Evolutionary conservation across 2,888 invertebrate genomes (phyloP), one percentile per base, ranked within the genome.

Genomic region (Oligia strigilis): DNA sequence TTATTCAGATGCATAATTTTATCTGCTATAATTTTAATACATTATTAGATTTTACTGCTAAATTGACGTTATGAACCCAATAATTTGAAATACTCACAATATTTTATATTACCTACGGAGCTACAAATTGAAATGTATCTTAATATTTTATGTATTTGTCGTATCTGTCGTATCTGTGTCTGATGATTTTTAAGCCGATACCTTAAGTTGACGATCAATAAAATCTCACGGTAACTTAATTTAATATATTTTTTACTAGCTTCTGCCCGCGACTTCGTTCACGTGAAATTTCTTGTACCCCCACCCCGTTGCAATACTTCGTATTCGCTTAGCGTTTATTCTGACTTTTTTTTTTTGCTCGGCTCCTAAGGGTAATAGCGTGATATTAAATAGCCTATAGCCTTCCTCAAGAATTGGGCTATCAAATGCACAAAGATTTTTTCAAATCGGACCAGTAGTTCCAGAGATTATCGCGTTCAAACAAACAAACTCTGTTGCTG

Each of bases 1-100:
- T 87, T 81, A 87, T 83, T 80, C 85, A 69, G 75, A 75, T 70
- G 52, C 29, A 49, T 80, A 76, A 69, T 40, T 80, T 75, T 65
- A 78, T 58, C 14, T 43, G 75, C 62, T 19, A 72, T 81, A 67
- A 77, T 86, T 82, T 86, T 55, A 23, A 49, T 76, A 74, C 23
- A 72, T 43, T 79, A 82, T 40, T 75, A 29, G 67, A 69, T 46
- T 70, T 65, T 40, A 29, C 62, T 64, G 36, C 23, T 52, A n/a
- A 72, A 66, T 36, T 4, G 58, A 74, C 52, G 67, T 81, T 65
- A 29, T 67, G 36, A 46, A 52, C 55, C 55, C 29, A 66, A 77
- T 71, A n/a, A 55, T 55, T 64, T 43, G 13, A 66, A 72, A 49
- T 60, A 66, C 29, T 19, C 0, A 4, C 13, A 60, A n/a, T 43